These are phyloP conservation scores for Phallusia fumigata DNA, from an alignment of 23 tunicate species.

Conservation along the genomic window DNA sequence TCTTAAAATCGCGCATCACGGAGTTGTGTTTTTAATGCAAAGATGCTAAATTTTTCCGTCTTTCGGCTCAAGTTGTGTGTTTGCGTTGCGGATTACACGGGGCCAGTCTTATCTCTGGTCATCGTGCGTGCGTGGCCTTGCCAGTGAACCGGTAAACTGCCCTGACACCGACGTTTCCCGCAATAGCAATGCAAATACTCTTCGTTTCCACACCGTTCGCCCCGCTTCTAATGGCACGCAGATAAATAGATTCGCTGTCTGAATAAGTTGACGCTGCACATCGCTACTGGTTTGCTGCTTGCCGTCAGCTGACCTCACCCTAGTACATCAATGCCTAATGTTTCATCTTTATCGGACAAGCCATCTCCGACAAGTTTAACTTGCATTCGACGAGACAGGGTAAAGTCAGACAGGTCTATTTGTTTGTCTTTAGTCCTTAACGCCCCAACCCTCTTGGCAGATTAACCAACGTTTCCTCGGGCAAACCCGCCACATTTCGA, in stretches of 20 bases:
- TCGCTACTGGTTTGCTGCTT: background rate
- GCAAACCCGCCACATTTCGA: too few relatives aligned
- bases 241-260: background rate
- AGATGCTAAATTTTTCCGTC: too few relatives aligned
- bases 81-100: background rate
- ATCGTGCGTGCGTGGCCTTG: background rate
- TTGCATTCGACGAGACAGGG: background rate
- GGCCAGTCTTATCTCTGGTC: background rate
- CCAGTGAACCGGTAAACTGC: conserved; percentile 2
- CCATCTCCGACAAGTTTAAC: background rate
- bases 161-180: background rate
- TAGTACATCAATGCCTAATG: background rate
- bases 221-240: background rate
- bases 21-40: too few relatives aligned
- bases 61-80: background rate
- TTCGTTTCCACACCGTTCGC: background rate
- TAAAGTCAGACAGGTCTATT: too few relatives aligned
- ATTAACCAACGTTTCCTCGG: too few relatives aligned
- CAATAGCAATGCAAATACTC: background rate
- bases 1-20: too few relatives aligned
- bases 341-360: background rate
- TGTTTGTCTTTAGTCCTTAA: too few relatives aligned
- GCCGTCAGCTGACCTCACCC: background rate
- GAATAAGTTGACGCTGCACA: background rate
- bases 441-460: too few relatives aligned